phyloP scores from a whole-genome alignment of 2,888 invertebrate genomes.

The Drosophila anomalata region DNA sequence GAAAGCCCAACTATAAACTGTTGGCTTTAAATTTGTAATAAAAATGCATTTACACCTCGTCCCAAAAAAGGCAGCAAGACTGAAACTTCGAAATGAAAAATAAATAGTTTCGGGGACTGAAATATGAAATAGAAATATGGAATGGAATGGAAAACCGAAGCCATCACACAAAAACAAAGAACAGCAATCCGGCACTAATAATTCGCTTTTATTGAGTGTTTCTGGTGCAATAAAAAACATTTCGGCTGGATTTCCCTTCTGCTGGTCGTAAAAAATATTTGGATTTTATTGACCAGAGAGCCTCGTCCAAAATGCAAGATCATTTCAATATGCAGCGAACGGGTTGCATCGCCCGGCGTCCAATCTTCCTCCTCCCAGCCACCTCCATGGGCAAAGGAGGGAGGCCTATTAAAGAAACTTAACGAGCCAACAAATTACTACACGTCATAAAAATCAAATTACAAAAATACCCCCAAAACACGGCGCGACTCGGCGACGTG shows the following conservation, averaged over 20 bases:
- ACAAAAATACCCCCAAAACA: slow-evolving; percentile 56
- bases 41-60: slow-evolving; percentile 64
- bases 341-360: slow-evolving; percentile 17
- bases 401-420: slow-evolving; percentile 73
- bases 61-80: slow-evolving; percentile 29
- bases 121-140: slow-evolving; percentile 35
- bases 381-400: not conserved
- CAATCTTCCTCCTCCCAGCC: not conserved
- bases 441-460: slow-evolving; percentile 81
- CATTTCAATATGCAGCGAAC: slow-evolving; percentile 26
- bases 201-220: slow-evolving; percentile 81
- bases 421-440: slow-evolving; percentile 84
- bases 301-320: slow-evolving; percentile 19
- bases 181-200: slow-evolving; percentile 62
- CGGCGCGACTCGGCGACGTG: slow-evolving; percentile 33
- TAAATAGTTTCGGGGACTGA: slow-evolving; percentile 16
- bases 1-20: slow-evolving; percentile 32
- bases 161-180: slow-evolving; percentile 25
- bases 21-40: slow-evolving; percentile 50
- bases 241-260: slow-evolving; percentile 58
- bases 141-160: slow-evolving; percentile 4
- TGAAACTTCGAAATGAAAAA: not conserved
- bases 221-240: slow-evolving; percentile 75
- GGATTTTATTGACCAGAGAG: slow-evolving; percentile 55
- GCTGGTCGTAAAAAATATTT: slow-evolving; percentile 60